A percentile compares a stretch with the other conserved stretches of the same genome.
These are phyloP conservation scores for Pantala flavescens DNA, from an alignment of 1,140 invertebrate genomes.

Conservation along the genomic window DNA sequence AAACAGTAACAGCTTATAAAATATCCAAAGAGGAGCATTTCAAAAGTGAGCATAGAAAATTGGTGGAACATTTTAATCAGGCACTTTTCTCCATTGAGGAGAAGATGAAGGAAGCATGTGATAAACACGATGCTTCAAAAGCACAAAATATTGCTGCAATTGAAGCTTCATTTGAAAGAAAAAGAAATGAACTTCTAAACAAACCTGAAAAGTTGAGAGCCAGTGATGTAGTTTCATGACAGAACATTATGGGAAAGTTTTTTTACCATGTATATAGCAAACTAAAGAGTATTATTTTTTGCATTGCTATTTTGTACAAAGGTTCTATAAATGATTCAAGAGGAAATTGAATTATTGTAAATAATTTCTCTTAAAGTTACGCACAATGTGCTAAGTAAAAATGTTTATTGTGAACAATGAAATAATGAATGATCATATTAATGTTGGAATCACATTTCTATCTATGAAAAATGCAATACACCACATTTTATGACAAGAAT, in stretches of 20 bases:
- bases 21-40: neutral
- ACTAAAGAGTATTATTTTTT: no score
- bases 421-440: neutral
- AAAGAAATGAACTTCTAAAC: neutral
- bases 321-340: no score
- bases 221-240: no score
- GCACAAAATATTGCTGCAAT: neutral
- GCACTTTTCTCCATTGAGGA: neutral
- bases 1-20: neutral
- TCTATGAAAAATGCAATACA: conserved; percentile 3
- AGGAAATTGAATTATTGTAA: neutral
- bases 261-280: no score
- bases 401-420: conserved; percentile 7
- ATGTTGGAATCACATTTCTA: neutral
- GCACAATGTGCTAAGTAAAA: neutral
- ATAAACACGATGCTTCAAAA: neutral
- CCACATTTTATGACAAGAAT: neutral
- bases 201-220: no score
- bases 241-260: no score
- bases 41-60: neutral
- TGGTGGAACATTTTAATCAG: neutral
- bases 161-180: neutral
- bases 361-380: neutral
- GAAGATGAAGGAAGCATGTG: neutral
- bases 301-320: no score